Conservation (phyloP, 2,888 invertebrate species). For the Lamellibrachia satsuma region DNA sequence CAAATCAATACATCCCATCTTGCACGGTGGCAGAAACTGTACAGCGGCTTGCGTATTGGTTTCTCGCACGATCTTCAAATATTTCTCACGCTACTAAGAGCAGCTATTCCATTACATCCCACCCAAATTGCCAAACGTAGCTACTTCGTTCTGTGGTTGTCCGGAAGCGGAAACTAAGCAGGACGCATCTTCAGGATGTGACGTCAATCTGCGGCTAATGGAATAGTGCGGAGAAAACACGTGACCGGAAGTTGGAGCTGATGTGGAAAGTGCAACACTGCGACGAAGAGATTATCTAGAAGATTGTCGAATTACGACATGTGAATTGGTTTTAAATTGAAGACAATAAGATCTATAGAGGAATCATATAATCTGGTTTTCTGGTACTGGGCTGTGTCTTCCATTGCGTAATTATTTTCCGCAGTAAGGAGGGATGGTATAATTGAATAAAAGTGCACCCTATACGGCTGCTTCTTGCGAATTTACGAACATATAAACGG, state of each 20-base stretch:
- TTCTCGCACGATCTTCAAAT: not conserved
- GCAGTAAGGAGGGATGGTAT: not conserved
- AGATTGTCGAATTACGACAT: too few species aligned
- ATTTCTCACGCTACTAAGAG: not conserved
- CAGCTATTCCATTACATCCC: not conserved
- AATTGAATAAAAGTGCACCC: not conserved
- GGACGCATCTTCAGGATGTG: not conserved
- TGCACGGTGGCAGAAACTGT: not conserved
- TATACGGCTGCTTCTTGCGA: too few species aligned
- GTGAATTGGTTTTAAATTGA: not conserved
- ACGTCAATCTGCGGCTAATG: not conserved
- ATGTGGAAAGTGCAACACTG: not conserved
- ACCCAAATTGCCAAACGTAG: not conserved
- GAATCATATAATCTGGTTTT: not conserved
- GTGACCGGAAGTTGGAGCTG: not conserved
- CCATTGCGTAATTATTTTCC: not conserved
- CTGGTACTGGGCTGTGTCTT: not conserved
- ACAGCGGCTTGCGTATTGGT: not conserved
- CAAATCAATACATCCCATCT: not conserved
- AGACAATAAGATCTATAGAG: not conserved
- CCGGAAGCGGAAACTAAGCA: not conserved
- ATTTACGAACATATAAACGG: too few species aligned
- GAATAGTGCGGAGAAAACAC: not conserved
- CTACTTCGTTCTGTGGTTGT: not conserved
- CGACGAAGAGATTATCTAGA: not conserved